Conservation (phyloP, 2,113 vertebrate genomes). For the Diphyllodes magnificus region DNA sequence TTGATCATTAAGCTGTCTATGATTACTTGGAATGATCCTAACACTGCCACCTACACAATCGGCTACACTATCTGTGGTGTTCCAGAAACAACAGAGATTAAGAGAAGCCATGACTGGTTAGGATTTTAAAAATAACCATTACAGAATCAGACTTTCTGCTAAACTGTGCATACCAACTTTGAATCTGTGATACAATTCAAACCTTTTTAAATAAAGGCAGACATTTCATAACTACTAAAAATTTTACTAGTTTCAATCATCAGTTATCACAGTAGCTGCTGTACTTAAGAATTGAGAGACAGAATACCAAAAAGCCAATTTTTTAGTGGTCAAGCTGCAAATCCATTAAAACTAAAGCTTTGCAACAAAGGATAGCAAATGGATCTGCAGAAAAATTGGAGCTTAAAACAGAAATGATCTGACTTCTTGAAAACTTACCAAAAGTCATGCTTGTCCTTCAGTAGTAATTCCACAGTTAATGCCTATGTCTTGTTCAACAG, state of each 20-base stretch:
- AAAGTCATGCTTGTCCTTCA: neutral
- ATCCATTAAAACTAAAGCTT: neutral
- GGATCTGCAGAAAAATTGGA: neutral
- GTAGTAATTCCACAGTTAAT: neutral
- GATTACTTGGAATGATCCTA: neutral
- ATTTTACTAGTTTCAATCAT: neutral
- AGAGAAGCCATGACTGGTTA: neutral
- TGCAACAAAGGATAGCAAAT: neutral
- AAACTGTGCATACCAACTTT: neutral
- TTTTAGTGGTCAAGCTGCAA: neutral
- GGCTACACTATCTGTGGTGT: neutral
- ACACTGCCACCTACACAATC: neutral
- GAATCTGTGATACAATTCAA: neutral
- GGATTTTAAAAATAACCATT: neutral
- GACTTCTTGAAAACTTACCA: neutral
- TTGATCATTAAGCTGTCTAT: neutral
- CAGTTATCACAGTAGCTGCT: neutral
- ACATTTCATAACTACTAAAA: neutral
- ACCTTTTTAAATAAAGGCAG: neutral
- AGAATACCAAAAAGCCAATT: neutral
- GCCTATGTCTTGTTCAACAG: neutral
- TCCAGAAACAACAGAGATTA: neutral
- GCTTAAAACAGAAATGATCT: neutral
- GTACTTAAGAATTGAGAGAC: neutral
- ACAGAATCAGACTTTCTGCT: neutral